phyloP scores from a whole-genome alignment of 1,140 invertebrate genomes.

The Pygmarrhopalites habei region DNA sequence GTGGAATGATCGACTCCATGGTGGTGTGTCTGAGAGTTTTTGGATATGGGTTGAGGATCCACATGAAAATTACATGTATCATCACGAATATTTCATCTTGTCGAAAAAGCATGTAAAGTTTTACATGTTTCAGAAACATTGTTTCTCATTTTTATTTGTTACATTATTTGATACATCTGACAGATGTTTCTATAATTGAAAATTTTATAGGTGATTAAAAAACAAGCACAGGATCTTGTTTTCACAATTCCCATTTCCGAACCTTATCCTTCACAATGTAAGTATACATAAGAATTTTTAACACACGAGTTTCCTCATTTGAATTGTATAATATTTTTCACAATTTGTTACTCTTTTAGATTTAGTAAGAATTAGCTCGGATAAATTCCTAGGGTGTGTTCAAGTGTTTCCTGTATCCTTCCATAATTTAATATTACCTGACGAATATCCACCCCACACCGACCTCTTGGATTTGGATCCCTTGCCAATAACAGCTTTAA shows the following conservation, averaged over 20 bases:
- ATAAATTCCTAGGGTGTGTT: constrained; percentile 83
- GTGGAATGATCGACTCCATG: constrained; percentile 86
- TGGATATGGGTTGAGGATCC: constrained; percentile 98
- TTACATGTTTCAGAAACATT: no score
- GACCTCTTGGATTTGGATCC: constrained; percentile 87
- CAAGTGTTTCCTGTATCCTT: constrained; percentile 69
- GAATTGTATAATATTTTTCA: no score
- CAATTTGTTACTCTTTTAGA: no score
- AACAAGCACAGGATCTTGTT: constrained; percentile 72
- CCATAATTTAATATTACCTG: constrained; percentile 82
- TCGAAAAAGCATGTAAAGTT: constrained; percentile 71
- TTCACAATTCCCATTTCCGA: constrained; percentile 95
- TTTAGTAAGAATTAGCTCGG: constrained; percentile 76
- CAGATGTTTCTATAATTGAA: no score
- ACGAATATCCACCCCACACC: constrained; percentile 89
- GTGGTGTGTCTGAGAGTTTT: constrained; percentile 79
- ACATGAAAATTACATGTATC: constrained; percentile 87
- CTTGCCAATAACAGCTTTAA: constrained; percentile 72
- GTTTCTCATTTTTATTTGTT: no score
- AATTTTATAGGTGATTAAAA: constrained; percentile 54
- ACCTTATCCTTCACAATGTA: constrained; percentile 82
- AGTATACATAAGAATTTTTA: no score
- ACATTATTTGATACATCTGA: no score
- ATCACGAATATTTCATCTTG: constrained; percentile 86
- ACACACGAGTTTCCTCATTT: no score